These are phyloP conservation scores for Athrips mouffetella DNA, from an alignment of 2,888 invertebrate genomes.

Conservation along the genomic window DNA sequence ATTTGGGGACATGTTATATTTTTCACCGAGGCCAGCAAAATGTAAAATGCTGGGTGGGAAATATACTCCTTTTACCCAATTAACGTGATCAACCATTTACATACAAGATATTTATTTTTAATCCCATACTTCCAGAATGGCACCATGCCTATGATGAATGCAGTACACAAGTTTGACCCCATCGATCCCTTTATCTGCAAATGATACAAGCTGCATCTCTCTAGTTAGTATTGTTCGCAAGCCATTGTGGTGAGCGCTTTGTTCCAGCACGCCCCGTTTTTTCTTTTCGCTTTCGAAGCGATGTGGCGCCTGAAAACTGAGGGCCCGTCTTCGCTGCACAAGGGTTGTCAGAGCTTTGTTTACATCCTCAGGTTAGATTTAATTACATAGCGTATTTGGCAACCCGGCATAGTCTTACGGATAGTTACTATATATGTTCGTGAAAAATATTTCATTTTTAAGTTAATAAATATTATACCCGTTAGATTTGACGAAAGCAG, in stretches of 20 bases:
- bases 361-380: constrained; percentile 1
- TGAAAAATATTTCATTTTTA: too few relatives aligned
- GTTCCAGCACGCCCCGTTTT: constrained; percentile 73
- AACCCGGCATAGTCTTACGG: too few relatives aligned
- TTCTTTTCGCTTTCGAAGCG: constrained; percentile 64
- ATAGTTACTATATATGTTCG: too few relatives aligned
- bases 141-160: background rate
- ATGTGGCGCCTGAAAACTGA: constrained; percentile 47
- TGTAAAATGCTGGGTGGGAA: too few relatives aligned
- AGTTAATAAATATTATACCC: too few relatives aligned
- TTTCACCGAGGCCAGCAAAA: too few relatives aligned
- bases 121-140: background rate
- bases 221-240: constrained; percentile 72
- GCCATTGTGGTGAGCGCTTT: constrained; percentile 65
- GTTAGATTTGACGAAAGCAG: too few relatives aligned
- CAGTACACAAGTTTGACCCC: constrained; percentile 15
- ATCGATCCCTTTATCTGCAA: constrained; percentile 61
- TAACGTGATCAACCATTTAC: too few relatives aligned
- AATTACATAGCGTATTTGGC: too few relatives aligned
- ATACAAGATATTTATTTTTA: too few relatives aligned
- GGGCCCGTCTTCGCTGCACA: constrained; percentile 26
- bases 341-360: constrained; percentile 29
- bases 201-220: constrained; percentile 63
- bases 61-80: too few relatives aligned
- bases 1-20: too few relatives aligned